phyloP scores from a whole-genome alignment of 2,797 vertebrate genomes.

The Sarcoramphus papa region DNA sequence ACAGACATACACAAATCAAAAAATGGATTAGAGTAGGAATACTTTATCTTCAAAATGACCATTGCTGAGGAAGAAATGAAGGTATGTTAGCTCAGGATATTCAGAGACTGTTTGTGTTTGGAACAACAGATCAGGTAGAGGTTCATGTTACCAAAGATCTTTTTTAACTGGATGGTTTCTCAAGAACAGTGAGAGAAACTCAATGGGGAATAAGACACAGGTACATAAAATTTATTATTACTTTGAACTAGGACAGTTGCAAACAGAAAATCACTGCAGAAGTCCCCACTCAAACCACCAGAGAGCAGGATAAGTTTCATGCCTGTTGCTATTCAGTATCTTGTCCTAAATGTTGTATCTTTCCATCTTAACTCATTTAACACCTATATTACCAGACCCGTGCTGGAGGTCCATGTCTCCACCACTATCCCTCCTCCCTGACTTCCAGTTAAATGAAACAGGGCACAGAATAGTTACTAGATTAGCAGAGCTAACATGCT shows the following conservation, averaged over 20 bases:
- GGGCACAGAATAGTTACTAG: background rate
- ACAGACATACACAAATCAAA: background rate
- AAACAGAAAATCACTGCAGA: background rate
- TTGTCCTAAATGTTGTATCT: background rate
- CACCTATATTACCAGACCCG: background rate
- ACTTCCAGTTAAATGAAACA: background rate
- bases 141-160: accelerated
- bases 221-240: background rate
- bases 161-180: background rate
- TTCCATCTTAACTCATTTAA: background rate
- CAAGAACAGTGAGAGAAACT: background rate
- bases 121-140: background rate
- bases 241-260: background rate
- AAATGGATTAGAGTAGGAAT: background rate
- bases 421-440: background rate
- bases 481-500: background rate
- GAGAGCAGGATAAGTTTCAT: background rate
- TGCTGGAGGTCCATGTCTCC: background rate
- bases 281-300: background rate
- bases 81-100: background rate
- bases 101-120: background rate
- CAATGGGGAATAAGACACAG: background rate
- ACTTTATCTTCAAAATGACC: background rate
- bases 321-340: background rate
- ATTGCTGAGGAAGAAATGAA: background rate